Conservation (phyloP, 2,113 vertebrate genomes). For the Kryptolebias marmoratus region DNA sequence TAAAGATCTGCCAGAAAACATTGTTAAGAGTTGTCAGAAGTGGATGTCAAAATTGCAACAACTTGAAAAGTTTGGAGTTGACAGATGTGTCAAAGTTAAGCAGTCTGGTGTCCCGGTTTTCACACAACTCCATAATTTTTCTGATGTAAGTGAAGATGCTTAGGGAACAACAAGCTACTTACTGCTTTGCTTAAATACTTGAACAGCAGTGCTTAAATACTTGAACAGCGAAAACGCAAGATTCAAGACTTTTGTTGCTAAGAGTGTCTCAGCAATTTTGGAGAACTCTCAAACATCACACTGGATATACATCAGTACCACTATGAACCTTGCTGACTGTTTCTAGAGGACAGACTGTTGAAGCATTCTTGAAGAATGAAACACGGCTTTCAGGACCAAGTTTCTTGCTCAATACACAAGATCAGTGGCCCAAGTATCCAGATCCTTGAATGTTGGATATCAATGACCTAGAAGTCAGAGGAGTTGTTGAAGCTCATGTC, state of each 20-base stretch:
- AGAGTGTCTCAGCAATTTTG: neutral
- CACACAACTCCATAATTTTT: neutral
- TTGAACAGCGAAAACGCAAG: neutral
- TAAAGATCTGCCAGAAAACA: neutral
- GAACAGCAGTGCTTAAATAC: neutral
- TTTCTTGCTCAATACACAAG: neutral
- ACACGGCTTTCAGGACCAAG: neutral
- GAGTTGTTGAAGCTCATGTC: neutral
- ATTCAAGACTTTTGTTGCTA: conserved; percentile 8
- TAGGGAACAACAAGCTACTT: neutral
- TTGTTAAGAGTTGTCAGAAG: neutral
- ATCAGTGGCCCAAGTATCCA: neutral
- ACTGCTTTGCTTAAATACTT: neutral
- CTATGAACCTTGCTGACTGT: conserved; percentile 6
- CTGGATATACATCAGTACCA: conserved; percentile 6
- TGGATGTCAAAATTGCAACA: neutral
- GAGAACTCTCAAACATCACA: neutral
- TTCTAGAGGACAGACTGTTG: neutral
- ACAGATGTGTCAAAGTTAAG: neutral
- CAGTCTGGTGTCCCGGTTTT: neutral
- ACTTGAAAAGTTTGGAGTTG: neutral
- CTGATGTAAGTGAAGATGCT: neutral
- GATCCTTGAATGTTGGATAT: neutral
- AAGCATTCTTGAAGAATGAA: too few species aligned
- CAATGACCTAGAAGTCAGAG: neutral